phyloP scores from a whole-genome alignment of 2,797 vertebrate species.

The Apogon talboti region DNA sequence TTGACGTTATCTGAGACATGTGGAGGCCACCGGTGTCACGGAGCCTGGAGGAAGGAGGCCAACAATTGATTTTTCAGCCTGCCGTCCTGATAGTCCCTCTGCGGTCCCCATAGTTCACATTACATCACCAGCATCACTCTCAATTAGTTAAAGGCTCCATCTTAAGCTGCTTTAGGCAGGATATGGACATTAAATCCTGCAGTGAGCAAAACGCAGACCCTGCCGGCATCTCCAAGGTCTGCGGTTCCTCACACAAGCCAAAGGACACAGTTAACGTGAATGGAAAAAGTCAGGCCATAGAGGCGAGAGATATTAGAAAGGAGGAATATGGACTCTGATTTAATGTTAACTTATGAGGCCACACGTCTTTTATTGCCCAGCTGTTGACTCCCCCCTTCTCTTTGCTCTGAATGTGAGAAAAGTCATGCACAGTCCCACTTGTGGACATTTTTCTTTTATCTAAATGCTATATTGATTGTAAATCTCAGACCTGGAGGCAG shows the following conservation, averaged over 20 bases:
- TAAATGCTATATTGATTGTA: conserved; percentile 52
- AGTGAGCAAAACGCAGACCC: conserved; percentile 47
- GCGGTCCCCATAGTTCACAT: conserved; percentile 64
- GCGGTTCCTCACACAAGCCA: conserved; percentile 58
- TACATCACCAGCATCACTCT: conserved; percentile 74
- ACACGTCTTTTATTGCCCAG: conserved; percentile 75
- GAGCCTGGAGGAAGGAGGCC: conserved; percentile 28
- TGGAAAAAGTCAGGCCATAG: conserved; percentile 64
- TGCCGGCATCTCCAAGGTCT: conserved; percentile 53
- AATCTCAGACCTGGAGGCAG: conserved; percentile 60
- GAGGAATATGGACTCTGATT: conserved; percentile 59
- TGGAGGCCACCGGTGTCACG: conserved; percentile 40
- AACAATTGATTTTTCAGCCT: conserved; percentile 51
- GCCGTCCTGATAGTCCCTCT: conserved; percentile 54
- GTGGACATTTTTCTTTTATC: conserved; percentile 52
- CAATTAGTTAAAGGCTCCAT: conserved; percentile 68
- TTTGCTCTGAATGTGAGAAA: conserved; percentile 70
- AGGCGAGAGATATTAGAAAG: conserved; percentile 59
- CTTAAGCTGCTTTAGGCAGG: conserved; percentile 69
- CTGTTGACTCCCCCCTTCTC: conserved; percentile 64
- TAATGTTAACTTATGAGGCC: conserved; percentile 72
- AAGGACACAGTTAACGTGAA: conserved; percentile 68
- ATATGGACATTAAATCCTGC: conserved; percentile 73
- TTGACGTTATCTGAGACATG: conserved; percentile 62
- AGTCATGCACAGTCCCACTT: conserved; percentile 54